phyloP scores from a whole-genome alignment of 2,888 invertebrate species.

The Zaprionus obscuricornis region DNA sequence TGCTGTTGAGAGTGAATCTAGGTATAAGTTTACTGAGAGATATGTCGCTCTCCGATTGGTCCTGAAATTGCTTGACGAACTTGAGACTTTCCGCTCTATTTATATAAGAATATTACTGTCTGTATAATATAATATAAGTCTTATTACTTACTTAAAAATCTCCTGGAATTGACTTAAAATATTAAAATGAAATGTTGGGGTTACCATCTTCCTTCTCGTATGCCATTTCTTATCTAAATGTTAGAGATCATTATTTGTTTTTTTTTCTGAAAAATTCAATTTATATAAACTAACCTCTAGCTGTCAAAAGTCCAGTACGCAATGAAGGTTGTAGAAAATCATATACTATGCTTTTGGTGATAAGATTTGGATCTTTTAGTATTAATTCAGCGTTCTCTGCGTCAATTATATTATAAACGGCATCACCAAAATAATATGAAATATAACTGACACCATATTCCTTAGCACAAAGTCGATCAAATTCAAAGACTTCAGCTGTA shows the following conservation, averaged over 20 bases:
- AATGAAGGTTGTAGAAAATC: constrained; percentile 70
- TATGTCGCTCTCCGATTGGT: constrained; percentile 33
- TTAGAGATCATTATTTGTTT: too few species aligned
- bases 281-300: constrained; percentile 50
- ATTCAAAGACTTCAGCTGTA: constrained; percentile 61
- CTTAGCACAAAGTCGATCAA: constrained; percentile 28
- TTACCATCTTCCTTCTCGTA: constrained; percentile 72
- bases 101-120: too few species aligned
- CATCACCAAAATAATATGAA: constrained; percentile 49
- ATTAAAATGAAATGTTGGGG: constrained; percentile 80
- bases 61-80: constrained; percentile 57
- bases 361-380: constrained; percentile 66
- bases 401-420: constrained; percentile 68
- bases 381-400: constrained; percentile 69
- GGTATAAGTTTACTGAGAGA: constrained; percentile 73
- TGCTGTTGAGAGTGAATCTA: constrained; percentile 73
- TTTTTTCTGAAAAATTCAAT: background rate
- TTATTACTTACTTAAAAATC: constrained; percentile 69
- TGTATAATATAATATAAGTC: too few species aligned
- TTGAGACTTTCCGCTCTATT: constrained; percentile 76
- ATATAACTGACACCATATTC: constrained; percentile 55
- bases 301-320: constrained; percentile 68
- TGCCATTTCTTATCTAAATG: constrained; percentile 80
- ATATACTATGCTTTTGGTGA: constrained; percentile 69
- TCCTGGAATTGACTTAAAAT: constrained; percentile 75